A percentile compares a stretch with the other conserved stretches of the same genome.
Evolutionary conservation across 1,140 invertebrate genomes (phyloP).

Genomic region (Littorina saxatilis): DNA sequence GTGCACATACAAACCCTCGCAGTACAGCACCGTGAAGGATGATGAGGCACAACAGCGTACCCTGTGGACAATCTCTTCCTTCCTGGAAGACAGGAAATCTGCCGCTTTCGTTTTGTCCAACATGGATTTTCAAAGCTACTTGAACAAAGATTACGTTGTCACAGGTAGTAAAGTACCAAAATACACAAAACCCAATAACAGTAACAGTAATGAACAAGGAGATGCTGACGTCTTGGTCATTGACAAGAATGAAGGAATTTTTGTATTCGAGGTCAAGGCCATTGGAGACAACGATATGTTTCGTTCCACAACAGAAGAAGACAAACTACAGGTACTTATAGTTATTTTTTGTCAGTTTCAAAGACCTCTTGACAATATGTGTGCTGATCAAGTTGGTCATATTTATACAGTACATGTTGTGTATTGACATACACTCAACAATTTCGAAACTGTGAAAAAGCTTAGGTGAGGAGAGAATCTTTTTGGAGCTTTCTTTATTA

Average conservation of each 20-base stretch:
- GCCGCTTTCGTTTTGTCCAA: conserved; percentile 3
- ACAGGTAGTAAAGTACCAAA: no score
- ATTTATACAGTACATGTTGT: no score
- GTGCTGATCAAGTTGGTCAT: no score
- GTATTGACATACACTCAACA: no score
- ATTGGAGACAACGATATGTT: background rate
- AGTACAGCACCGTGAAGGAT: background rate
- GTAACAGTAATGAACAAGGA: background rate
- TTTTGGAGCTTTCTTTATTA: no score
- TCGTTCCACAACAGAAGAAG: no score
- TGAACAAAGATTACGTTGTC: conserved; percentile 7
- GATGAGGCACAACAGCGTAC: conserved; percentile 9
- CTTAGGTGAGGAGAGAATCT: no score
- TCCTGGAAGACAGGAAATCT: background rate
- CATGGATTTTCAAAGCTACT: conserved; percentile 25
- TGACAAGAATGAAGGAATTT: conserved; percentile 7
- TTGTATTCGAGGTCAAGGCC: conserved; percentile 21
- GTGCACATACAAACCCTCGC: background rate
- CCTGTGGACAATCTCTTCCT: background rate
- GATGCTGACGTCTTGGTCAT: conserved; percentile 8
- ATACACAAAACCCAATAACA: background rate
- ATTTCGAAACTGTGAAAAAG: no score
- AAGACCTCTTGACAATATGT: no score
- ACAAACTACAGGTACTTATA: no score
- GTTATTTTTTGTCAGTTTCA: no score